Conservation (phyloP, 2,797 vertebrate species). For the Arrhamphus sclerolepis region DNA sequence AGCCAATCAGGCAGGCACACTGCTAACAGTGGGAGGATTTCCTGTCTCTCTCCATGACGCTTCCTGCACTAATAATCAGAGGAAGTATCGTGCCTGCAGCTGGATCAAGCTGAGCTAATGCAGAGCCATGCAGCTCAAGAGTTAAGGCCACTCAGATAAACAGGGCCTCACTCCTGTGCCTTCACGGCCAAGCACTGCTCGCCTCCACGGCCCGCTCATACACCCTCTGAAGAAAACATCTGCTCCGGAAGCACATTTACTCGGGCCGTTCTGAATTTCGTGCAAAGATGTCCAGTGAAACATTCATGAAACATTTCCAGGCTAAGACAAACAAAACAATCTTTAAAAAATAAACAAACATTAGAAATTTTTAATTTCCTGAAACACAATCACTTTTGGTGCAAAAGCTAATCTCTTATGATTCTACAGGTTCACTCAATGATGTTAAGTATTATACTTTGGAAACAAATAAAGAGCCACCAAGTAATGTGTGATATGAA, state of each 20-base stretch:
- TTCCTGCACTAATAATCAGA: constrained; percentile 90
- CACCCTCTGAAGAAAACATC: constrained; percentile 6
- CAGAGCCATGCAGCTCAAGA: constrained; percentile 15
- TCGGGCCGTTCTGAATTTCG: not conserved
- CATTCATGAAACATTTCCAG: not conserved
- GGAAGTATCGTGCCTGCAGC: constrained; percentile 85
- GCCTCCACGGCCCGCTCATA: constrained; percentile 13
- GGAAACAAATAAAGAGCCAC: no score
- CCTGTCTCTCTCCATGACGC: constrained; percentile 77
- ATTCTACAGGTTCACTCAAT: no score
- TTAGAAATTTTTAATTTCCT: no score
- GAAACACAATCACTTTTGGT: no score
- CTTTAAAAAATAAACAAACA: no score
- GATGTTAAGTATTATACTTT: no score
- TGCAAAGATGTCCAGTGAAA: not conserved
- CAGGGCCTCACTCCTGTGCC: not conserved
- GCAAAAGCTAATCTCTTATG: no score
- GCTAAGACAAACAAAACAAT: no score
- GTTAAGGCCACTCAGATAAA: constrained; percentile 18
- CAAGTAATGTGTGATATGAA: no score
- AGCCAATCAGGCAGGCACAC: constrained; percentile 48
- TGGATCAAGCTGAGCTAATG: constrained; percentile 24
- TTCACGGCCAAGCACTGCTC: constrained; percentile 17
- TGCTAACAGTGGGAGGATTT: constrained; percentile 87
- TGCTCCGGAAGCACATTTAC: constrained; percentile 6